These are phyloP conservation scores for Sebastes oblongus DNA, from an alignment of 2,797 vertebrate species.

Conservation along the genomic window DNA sequence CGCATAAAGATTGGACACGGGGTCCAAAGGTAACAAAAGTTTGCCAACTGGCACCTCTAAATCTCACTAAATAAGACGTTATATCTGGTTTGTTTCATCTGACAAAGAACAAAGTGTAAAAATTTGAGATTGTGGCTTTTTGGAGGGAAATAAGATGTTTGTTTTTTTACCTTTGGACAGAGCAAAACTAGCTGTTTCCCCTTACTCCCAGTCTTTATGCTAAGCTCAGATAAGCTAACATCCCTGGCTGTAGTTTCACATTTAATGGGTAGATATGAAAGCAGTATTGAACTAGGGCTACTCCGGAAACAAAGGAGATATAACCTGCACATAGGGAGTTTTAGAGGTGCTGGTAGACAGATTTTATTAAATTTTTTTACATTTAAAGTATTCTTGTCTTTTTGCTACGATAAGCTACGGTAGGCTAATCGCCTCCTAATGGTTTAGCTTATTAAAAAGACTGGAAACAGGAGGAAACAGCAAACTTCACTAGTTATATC, in stretches of 20 bases:
- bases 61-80: background rate
- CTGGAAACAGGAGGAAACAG: background rate
- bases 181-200: background rate
- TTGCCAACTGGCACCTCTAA: background rate
- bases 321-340: too few relatives aligned
- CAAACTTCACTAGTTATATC: background rate
- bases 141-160: background rate
- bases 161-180: background rate
- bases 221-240: background rate
- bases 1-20: background rate
- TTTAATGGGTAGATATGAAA: background rate
- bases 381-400: too few relatives aligned
- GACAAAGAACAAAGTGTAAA: background rate
- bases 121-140: background rate
- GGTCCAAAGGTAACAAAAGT: background rate
- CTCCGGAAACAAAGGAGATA: accelerated
- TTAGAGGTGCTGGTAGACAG: too few relatives aligned
- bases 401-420: background rate
- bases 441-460: background rate
- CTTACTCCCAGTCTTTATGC: background rate
- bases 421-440: too few relatives aligned
- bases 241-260: background rate
- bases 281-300: background rate
- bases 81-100: background rate
- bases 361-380: too few relatives aligned